These are phyloP conservation scores for Diprion similis DNA, from an alignment of 1,140 invertebrate genomes.

Conservation along the genomic window DNA sequence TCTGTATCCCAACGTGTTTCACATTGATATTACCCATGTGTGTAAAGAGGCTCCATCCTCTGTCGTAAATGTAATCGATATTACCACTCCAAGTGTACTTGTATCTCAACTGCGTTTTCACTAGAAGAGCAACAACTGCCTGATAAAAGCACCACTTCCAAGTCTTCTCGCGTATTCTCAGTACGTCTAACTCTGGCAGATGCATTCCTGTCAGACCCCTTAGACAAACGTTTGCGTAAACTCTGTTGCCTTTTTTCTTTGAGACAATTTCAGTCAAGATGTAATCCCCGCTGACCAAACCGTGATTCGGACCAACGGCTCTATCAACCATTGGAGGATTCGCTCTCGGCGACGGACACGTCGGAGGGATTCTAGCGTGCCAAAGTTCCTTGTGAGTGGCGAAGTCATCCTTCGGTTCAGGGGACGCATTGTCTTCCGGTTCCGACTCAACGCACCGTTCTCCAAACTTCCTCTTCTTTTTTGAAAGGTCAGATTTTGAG, in stretches of 20 bases:
- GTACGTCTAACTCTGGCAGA: conserved; percentile 35
- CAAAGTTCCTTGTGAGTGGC: conserved; percentile 44
- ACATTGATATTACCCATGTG: conserved; percentile 47
- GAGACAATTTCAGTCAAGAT: conserved; percentile 34
- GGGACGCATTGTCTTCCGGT: neutral
- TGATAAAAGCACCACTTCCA: conserved; percentile 56
- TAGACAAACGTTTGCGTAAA: conserved; percentile 44
- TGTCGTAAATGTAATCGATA: conserved; percentile 54
- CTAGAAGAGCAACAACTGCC: conserved; percentile 45
- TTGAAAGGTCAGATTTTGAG: conserved; percentile 20
- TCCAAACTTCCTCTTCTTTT: conserved; percentile 22
- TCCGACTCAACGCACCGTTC: conserved; percentile 26
- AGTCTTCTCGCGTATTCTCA: conserved; percentile 38
- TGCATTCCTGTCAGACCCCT: conserved; percentile 48
- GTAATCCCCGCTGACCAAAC: conserved; percentile 50
- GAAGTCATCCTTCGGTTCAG: conserved; percentile 32
- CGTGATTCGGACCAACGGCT: conserved; percentile 35
- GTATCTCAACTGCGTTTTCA: conserved; percentile 54
- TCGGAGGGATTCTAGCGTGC: conserved; percentile 38
- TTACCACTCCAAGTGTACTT: conserved; percentile 47
- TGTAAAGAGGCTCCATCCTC: conserved; percentile 48
- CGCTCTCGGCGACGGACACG: conserved; percentile 1
- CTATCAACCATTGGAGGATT: conserved; percentile 32
- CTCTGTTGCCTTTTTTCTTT: conserved; percentile 16
- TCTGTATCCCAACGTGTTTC: conserved; percentile 31